phyloP scores from a whole-genome alignment of 2,888 invertebrate species.

The Megastigmus dorsalis region DNA sequence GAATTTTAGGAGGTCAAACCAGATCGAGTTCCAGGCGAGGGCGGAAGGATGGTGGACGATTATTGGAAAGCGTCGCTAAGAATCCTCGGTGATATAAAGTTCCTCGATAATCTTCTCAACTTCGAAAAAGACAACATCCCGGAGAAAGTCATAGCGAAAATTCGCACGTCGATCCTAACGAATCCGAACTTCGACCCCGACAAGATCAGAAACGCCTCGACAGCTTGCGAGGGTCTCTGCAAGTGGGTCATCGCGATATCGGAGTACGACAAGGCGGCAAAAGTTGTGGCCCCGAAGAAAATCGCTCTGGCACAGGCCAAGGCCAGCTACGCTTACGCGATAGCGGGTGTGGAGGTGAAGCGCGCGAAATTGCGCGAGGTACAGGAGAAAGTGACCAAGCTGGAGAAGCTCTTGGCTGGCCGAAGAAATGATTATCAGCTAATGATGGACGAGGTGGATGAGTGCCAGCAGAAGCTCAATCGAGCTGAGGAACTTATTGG shows the following conservation, averaged over 20 bases:
- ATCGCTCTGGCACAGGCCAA: slow-evolving; percentile 90
- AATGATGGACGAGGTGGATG: slow-evolving; percentile 89
- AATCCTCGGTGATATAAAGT: slow-evolving; percentile 92
- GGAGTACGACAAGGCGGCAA: slow-evolving; percentile 94
- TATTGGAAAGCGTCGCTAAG: slow-evolving; percentile 95
- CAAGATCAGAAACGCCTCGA: slow-evolving; percentile 89
- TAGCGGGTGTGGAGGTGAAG: slow-evolving; percentile 87
- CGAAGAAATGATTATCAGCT: slow-evolving; percentile 81
- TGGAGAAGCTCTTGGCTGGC: slow-evolving; percentile 83
- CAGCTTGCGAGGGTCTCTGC: slow-evolving; percentile 93
- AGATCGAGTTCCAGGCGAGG: slow-evolving; percentile 85
- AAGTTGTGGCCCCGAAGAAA: slow-evolving; percentile 95
- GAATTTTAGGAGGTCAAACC: slow-evolving; percentile 85
- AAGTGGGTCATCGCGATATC: slow-evolving; percentile 97
- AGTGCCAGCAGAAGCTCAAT: slow-evolving; percentile 90
- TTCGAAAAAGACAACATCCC: slow-evolving; percentile 97
- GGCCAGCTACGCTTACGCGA: slow-evolving; percentile 83
- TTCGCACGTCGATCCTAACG: slow-evolving; percentile 85
- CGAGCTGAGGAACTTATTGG: slow-evolving; percentile 94
- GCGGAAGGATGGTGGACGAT: slow-evolving; percentile 90
- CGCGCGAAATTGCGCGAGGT: slow-evolving; percentile 84
- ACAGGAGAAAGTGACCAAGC: slow-evolving; percentile 79
- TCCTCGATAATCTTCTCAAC: slow-evolving; percentile 88
- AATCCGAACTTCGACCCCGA: slow-evolving; percentile 95
- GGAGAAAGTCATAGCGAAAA: slow-evolving; percentile 86